These are phyloP conservation scores for Scaptomyza caliginosa DNA, from an alignment of 2,888 invertebrate species.

Conservation along the genomic window DNA sequence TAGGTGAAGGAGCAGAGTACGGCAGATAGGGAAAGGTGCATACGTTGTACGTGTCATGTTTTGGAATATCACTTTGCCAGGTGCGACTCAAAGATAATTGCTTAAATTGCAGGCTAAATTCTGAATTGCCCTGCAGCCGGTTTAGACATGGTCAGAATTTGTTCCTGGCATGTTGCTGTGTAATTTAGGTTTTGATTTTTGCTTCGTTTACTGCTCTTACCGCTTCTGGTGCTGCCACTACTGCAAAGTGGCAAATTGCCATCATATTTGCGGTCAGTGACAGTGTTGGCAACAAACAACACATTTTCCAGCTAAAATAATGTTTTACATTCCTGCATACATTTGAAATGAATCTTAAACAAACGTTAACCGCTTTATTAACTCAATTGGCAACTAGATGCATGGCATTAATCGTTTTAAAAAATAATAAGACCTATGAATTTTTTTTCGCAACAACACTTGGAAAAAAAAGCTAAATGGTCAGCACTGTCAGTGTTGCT, in stretches of 20 bases:
- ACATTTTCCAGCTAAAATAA: too few relatives aligned
- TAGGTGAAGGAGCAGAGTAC: not conserved
- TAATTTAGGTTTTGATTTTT: conserved; percentile 42
- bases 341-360: too few relatives aligned
- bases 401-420: too few relatives aligned
- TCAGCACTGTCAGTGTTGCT: not conserved
- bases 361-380: too few relatives aligned
- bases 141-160: conserved; percentile 21
- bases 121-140: conserved; percentile 35
- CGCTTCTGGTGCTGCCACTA: not conserved
- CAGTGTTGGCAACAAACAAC: conserved; percentile 18
- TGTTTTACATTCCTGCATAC: too few relatives aligned
- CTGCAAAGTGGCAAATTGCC: conserved; percentile 59
- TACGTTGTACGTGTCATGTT: conserved; percentile 54
- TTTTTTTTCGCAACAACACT: too few relatives aligned
- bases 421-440: too few relatives aligned
- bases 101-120: conserved; percentile 66
- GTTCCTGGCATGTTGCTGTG: conserved; percentile 37
- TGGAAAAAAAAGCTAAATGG: not conserved
- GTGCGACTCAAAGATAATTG: conserved; percentile 64
- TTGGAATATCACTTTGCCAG: conserved; percentile 48
- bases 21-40: not conserved
- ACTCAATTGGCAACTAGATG: too few relatives aligned
- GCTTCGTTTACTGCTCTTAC: conserved; percentile 13
- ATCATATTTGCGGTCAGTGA: conserved; percentile 45